These are phyloP conservation scores for Elysia crispata DNA, from an alignment of 2,888 invertebrate species.

Conservation along the genomic window DNA sequence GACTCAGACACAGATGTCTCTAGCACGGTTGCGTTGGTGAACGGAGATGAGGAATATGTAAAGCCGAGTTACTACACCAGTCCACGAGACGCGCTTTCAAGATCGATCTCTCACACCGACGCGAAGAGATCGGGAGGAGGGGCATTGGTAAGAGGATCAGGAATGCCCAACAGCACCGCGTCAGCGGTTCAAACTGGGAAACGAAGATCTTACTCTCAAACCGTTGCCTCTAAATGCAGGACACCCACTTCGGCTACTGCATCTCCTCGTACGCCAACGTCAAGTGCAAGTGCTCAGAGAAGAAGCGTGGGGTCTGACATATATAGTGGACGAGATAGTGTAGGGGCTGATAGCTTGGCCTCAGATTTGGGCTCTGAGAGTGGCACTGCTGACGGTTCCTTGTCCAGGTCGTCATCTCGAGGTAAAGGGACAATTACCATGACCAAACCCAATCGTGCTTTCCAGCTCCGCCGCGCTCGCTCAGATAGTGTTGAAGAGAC, in stretches of 20 bases:
- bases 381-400: constrained; percentile 38
- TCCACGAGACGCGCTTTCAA: constrained; percentile 62
- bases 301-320: constrained; percentile 65
- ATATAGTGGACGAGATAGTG: constrained; percentile 60
- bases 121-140: neutral
- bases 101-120: neutral
- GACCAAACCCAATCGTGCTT: constrained; percentile 83
- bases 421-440: constrained; percentile 71
- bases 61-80: constrained; percentile 67
- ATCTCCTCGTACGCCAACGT: neutral
- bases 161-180: neutral
- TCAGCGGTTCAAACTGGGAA: neutral
- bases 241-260: constrained; percentile 18
- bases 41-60: constrained; percentile 67
- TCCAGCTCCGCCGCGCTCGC: constrained; percentile 83
- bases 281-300: neutral
- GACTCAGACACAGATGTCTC: constrained; percentile 66
- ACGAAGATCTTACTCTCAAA: constrained; percentile 37
- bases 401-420: constrained; percentile 65
- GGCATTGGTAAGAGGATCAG: neutral
- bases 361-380: constrained; percentile 75
- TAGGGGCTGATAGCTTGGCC: constrained; percentile 58
- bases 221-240: constrained; percentile 1
- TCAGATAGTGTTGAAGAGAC: constrained; percentile 62
- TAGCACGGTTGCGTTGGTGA: constrained; percentile 70